phyloP scores from a whole-genome alignment of 2,888 invertebrate genomes.

The Apantesis nais region DNA sequence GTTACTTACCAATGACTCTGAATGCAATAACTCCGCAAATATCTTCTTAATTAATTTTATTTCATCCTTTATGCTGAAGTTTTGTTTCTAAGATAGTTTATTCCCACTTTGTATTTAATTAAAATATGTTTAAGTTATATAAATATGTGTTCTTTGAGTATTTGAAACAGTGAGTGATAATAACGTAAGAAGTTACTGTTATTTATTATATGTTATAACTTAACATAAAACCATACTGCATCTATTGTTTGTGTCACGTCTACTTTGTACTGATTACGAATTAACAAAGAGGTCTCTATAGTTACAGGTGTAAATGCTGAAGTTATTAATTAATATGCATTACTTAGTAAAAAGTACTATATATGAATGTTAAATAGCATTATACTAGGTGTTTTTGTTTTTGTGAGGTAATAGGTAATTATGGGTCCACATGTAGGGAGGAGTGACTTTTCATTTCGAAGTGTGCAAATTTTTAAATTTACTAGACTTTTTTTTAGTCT shows the following conservation, averaged over 20 bases:
- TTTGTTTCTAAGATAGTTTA: constrained; percentile 24
- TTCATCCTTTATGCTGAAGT: constrained; percentile 12
- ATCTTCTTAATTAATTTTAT: constrained; percentile 29
- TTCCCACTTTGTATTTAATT: constrained; percentile 18
- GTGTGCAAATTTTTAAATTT: neutral
- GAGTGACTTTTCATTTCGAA: neutral
- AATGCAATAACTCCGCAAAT: constrained; percentile 35
- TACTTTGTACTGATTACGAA: neutral
- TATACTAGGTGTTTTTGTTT: neutral
- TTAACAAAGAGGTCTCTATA: neutral
- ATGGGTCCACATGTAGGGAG: neutral
- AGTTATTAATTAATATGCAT: neutral
- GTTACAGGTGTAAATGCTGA: neutral
- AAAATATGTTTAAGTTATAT: constrained; percentile 3
- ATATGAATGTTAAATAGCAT: neutral
- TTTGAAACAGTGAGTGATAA: neutral
- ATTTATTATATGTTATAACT: neutral
- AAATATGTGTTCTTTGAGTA: neutral
- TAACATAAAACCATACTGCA: neutral
- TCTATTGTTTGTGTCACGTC: neutral
- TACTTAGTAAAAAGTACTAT: neutral
- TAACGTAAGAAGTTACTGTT: neutral
- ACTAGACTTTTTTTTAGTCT: neutral
- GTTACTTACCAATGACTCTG: constrained; percentile 31
- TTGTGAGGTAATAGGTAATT: neutral